Evolutionary conservation across 1,140 invertebrate species (phyloP), one percentile per base, ranked within the genome.

Genomic region (Subanguina moxae): DNA sequence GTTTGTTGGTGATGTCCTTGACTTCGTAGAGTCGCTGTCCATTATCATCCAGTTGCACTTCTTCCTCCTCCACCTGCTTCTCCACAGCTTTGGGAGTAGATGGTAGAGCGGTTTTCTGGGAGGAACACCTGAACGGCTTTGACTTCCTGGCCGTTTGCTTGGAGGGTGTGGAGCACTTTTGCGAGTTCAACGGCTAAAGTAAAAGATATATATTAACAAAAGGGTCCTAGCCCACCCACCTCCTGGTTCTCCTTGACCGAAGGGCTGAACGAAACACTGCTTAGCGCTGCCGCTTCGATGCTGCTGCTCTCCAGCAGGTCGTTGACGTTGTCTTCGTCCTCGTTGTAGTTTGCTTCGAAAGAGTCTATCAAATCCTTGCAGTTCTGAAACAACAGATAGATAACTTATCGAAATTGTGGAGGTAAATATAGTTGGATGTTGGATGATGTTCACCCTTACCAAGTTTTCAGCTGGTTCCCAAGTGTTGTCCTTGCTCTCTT

Each of bases 401-500:
- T 38, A 38, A 38, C 3, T 5, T 38, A 38, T 38, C 32, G 32
- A 38, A 38, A 11, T 5, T 38, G 32, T 3, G 32, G 32, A 38
- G 32, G 11, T 38, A 5, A 38, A 38, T 38, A 38, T 5, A 38
- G 32, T 38, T 38, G 32, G 3, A 38, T 11, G 32, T 3, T 38
- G n/a, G n/a, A n/a, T n/a, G n/a, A n/a, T n/a, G n/a, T n/a, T n/a
- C 11, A 38, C 11, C 3, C 48, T 52, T 52, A 61, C 38, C 58
- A 61, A 65, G 57, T 63, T 65, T 15, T 64, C 57, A 63, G 27
- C 23, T 32, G 57, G 57, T 43, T 65, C 64, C 64, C 64, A 65
- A 23, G 64, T 65, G 30, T 32, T 27, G 15, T 65, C 64, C 23
- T 65, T 32, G n/a, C 58, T 21, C n/a, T 63, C 52, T n/a, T 65